Conservation (phyloP, 2,888 invertebrate species). For the Pomacea canaliculata region DNA sequence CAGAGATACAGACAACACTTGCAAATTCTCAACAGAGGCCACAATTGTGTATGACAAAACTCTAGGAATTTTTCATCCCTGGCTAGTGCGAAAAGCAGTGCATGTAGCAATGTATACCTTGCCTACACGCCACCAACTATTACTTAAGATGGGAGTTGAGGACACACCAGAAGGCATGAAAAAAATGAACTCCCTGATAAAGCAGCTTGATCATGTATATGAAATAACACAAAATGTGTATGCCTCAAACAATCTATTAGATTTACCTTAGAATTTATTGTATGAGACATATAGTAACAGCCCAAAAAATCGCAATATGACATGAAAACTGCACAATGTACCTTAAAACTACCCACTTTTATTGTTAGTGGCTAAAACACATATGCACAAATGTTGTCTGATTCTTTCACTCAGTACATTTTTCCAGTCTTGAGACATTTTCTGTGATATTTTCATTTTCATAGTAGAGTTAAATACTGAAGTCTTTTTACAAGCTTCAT, state of each 20-base stretch:
- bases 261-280: conserved; percentile 75
- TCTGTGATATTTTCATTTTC: not conserved
- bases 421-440: too few relatives aligned
- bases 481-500: too few relatives aligned
- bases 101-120: conserved; percentile 88
- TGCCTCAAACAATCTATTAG: conserved; percentile 80
- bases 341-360: too few relatives aligned
- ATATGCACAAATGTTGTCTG: too few relatives aligned
- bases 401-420: too few relatives aligned
- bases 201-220: conserved; percentile 81
- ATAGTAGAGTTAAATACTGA: too few relatives aligned
- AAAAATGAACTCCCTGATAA: conserved; percentile 81
- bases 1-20: conserved; percentile 63
- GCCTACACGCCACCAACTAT: conserved; percentile 81
- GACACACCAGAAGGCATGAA: conserved; percentile 73
- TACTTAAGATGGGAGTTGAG: conserved; percentile 60
- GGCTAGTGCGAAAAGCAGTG: conserved; percentile 78
- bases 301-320: too few relatives aligned
- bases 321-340: too few relatives aligned
- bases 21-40: conserved; percentile 72
- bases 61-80: conserved; percentile 88
- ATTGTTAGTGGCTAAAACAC: too few relatives aligned
- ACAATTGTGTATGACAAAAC: conserved; percentile 87
- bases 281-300: not conserved
- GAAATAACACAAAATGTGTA: conserved; percentile 82